These are phyloP conservation scores for Pao palembangensis DNA, from an alignment of 2,113 vertebrate genomes.

Conservation along the genomic window DNA sequence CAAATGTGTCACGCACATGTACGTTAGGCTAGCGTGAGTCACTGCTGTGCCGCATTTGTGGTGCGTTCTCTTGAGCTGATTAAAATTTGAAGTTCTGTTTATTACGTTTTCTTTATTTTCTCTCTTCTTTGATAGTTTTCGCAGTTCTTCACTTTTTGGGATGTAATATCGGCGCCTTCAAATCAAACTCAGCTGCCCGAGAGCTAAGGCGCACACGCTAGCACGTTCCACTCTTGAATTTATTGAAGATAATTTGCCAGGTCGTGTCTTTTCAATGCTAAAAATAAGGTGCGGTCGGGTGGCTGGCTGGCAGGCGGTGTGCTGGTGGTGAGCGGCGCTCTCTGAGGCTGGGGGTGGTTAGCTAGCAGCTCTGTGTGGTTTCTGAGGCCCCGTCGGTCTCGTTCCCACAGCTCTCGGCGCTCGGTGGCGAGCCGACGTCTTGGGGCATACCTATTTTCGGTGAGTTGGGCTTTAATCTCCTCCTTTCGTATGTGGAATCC, in stretches of 20 bases:
- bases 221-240: too few relatives aligned
- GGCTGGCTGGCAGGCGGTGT: conserved; percentile 32
- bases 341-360: conserved; percentile 39
- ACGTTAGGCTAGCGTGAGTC: too few relatives aligned
- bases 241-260: conserved; percentile 45
- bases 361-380: conserved; percentile 45
- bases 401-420: conserved; percentile 47
- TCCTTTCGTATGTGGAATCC: conserved; percentile 37
- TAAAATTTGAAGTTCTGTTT: too few relatives aligned
- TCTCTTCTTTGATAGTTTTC: too few relatives aligned
- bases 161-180: too few relatives aligned
- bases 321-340: conserved; percentile 35
- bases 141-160: too few relatives aligned
- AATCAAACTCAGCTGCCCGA: too few relatives aligned
- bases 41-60: too few relatives aligned
- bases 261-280: conserved; percentile 54
- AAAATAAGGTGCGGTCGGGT: conserved; percentile 56
- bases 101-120: too few relatives aligned
- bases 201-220: too few relatives aligned
- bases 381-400: conserved; percentile 56
- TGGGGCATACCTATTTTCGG: conserved; percentile 22
- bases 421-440: conserved; percentile 11
- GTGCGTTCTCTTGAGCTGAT: too few relatives aligned
- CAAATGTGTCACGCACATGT: too few relatives aligned
- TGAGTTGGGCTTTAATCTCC: conserved; percentile 28